Base-by-base conservation (phyloP, 2,797 vertebrate genomes). In the Epinephelus awoara region DNA sequence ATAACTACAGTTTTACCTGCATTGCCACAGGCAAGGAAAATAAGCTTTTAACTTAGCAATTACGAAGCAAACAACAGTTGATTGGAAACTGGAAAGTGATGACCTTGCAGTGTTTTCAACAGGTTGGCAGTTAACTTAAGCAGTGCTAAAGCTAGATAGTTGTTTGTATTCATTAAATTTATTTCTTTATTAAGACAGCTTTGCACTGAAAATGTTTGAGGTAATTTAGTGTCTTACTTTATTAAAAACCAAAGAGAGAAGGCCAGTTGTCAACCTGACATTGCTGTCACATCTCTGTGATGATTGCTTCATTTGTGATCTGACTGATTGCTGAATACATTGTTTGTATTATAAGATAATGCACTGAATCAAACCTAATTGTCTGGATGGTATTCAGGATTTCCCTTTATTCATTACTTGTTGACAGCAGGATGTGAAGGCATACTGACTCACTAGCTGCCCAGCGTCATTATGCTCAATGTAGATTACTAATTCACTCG, bases 401-500 rank as follows among this genome's bases (percentile, higher is more conserved):
- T 40, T 6, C 1, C 21, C 8, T 69, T 46, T 13, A 14, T 67
- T 49, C 2, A 62, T 47, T 64, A 11, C 10, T 42, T 51, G 12
- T 51, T 69, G 56, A 40, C 47, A 27, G 18, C 19, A 42, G 47
- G 4, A 46, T 55, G 67, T 72, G 29, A 77, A 42, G 46, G 23
- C 55, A 63, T 14, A 62, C 15, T 11, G 49, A 75, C 40, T 66
- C 46, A 75, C 29, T 56, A 38, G 15, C n/a, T 56, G 61, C 27
- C n/a, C 2, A 40, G 13, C 6, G 1, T 29, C 5, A 50, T 73
- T 21, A 50, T 67, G 7, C 29, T 49, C n/a, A 46, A 27, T 46
- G 55, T 15, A 5, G 38, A 51, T 75, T 34, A 67, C 23, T 54
- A 64, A 72, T 62, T 77, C 6, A 61, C 19, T 54, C 25, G 38